phyloP scores from a whole-genome alignment of 2,113 vertebrate genomes.

The Callipepla squamata region DNA sequence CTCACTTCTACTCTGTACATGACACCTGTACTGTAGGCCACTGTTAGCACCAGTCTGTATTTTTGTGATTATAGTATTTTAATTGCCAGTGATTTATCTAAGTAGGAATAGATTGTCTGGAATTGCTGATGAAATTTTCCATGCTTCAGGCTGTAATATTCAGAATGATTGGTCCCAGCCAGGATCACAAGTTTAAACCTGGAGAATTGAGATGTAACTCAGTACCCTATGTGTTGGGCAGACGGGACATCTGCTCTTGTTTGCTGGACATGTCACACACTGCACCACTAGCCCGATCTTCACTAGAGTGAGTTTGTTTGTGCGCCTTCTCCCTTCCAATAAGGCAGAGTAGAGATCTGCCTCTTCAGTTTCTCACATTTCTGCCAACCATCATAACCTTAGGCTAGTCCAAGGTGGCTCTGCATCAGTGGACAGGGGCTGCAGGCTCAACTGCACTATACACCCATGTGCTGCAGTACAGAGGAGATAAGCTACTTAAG shows the following conservation, averaged over 20 bases:
- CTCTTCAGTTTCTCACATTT: not conserved
- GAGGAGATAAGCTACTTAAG: not conserved
- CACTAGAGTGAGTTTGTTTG: not conserved
- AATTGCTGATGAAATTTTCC: not conserved
- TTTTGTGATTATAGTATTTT: not conserved
- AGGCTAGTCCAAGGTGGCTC: not conserved
- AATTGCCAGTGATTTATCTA: not conserved
- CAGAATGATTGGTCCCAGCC: not conserved
- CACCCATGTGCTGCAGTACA: not conserved
- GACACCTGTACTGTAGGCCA: not conserved
- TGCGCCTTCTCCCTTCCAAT: not conserved
- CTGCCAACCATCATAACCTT: not conserved
- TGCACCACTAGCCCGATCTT: not conserved
- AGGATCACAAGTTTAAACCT: not conserved
- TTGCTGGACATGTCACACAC: not conserved
- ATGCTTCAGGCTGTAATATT: not conserved
- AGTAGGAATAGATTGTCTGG: not conserved
- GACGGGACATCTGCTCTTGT: not conserved
- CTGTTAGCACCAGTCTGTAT: not conserved
- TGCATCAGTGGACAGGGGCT: not conserved
- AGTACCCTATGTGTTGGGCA: not conserved
- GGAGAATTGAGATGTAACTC: not conserved
- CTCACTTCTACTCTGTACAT: not conserved
- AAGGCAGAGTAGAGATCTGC: fast-evolving
- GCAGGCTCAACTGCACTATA: not conserved